A percentile compares a stretch with the other conserved stretches of the same genome.
These are phyloP conservation scores for Ectobius pallidus DNA, from an alignment of 2,888 invertebrate genomes.

Conservation along the genomic window DNA sequence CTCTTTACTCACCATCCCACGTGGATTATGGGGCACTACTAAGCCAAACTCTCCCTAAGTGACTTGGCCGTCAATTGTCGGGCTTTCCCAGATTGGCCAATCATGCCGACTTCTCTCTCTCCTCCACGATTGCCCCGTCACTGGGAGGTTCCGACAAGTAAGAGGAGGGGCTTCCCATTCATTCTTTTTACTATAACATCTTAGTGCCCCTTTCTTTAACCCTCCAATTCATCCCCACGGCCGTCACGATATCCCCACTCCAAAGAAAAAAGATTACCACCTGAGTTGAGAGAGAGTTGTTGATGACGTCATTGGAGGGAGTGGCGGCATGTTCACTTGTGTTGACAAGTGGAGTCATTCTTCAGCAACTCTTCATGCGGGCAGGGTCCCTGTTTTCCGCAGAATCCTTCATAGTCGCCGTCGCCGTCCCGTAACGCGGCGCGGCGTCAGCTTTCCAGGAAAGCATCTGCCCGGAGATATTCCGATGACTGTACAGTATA, in stretches of 20 bases:
- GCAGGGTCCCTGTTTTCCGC: not conserved
- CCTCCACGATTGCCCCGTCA: slow-evolving; percentile 26
- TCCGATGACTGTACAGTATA: not conserved
- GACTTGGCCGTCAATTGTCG: slow-evolving; percentile 16
- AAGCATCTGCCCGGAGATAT: slow-evolving; percentile 22
- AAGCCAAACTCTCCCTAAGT: not conserved
- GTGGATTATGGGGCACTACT: not conserved
- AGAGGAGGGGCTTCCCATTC: slow-evolving; percentile 40
- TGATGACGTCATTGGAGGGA: too few relatives aligned
- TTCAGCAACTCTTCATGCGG: not conserved
- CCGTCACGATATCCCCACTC: not conserved
- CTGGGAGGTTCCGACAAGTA: slow-evolving; percentile 27
- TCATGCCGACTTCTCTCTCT: slow-evolving; percentile 20
- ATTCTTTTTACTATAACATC: slow-evolving; percentile 39
- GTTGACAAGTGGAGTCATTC: too few relatives aligned
- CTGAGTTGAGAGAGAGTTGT: too few relatives aligned
- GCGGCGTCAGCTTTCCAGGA: slow-evolving; percentile 2
- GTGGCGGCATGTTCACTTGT: too few relatives aligned
- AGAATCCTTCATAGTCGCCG: not conserved
- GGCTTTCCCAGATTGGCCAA: slow-evolving; percentile 36
- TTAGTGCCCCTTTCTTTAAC: not conserved
- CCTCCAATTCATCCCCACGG: not conserved
- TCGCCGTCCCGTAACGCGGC: not conserved
- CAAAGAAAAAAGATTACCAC: slow-evolving; percentile 28
- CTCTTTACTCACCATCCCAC: slow-evolving; percentile 13